These are phyloP conservation scores for Caenorhabditis sinica DNA, from an alignment of 2,888 invertebrate genomes.

Conservation along the genomic window DNA sequence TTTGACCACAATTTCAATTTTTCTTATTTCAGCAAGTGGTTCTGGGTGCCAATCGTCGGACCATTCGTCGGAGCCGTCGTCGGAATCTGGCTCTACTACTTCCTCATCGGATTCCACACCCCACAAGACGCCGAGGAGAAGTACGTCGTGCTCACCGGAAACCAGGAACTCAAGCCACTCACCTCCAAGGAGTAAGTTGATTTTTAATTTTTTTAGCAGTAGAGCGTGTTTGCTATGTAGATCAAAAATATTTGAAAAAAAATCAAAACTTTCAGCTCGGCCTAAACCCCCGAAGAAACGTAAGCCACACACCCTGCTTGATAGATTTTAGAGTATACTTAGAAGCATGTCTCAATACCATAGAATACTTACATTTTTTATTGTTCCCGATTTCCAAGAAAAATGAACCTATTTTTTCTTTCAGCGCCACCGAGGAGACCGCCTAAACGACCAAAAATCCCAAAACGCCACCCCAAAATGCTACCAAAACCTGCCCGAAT, in stretches of 20 bases:
- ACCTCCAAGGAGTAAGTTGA: constrained; percentile 77
- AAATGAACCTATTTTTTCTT: constrained; percentile 25
- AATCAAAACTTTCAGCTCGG: constrained; percentile 53
- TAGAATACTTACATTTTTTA: neutral
- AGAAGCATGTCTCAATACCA: constrained; percentile 4
- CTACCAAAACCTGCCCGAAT: constrained; percentile 44
- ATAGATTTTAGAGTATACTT: neutral
- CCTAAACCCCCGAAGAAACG: constrained; percentile 26
- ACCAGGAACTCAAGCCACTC: constrained; percentile 77
- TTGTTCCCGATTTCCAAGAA: too few relatives aligned
- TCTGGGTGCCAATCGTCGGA: constrained; percentile 86
- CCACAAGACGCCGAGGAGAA: constrained; percentile 81
- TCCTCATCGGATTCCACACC: constrained; percentile 85
- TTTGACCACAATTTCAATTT: neutral
- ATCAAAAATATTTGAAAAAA: neutral
- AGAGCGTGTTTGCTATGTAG: neutral
- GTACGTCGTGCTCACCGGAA: constrained; percentile 76
- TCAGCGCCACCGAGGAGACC: constrained; percentile 61
- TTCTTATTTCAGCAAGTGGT: constrained; percentile 83
- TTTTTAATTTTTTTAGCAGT: neutral
- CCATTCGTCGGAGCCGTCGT: constrained; percentile 85
- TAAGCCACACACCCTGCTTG: neutral
- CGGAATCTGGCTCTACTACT: constrained; percentile 85
- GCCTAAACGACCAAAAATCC: constrained; percentile 32
- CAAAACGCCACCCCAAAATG: neutral